phyloP scores from a whole-genome alignment of 2,113 vertebrate species.

The Ciconia maguari region DNA sequence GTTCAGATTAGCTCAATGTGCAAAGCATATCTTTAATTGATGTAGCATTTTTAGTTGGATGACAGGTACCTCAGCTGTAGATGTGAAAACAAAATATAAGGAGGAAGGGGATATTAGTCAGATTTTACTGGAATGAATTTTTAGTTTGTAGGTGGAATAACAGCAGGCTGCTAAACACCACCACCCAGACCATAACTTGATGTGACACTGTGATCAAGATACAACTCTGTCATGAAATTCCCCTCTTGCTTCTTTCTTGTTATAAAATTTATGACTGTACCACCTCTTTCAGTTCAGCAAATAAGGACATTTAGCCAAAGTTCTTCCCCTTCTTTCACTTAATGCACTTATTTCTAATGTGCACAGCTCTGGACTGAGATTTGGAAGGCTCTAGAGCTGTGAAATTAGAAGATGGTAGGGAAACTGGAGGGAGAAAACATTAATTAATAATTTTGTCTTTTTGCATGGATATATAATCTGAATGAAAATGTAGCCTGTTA shows the following conservation, averaged over 20 bases:
- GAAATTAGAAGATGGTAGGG: neutral
- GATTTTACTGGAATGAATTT: neutral
- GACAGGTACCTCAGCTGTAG: neutral
- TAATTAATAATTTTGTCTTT: neutral
- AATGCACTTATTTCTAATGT: neutral
- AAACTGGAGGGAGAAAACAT: neutral
- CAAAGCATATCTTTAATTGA: neutral
- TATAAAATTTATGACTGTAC: neutral
- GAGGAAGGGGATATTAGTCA: neutral
- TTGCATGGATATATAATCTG: neutral
- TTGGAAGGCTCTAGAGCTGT: neutral
- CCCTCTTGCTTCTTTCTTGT: neutral
- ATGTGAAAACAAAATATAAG: neutral
- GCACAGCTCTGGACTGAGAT: neutral
- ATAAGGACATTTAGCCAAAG: neutral
- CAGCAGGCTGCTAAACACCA: neutral
- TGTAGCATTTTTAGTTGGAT: neutral
- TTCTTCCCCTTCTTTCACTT: neutral
- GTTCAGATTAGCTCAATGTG: neutral
- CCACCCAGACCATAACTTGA: neutral
- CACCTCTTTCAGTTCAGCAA: neutral
- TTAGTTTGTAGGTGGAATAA: neutral
- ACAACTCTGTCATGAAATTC: neutral
- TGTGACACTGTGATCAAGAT: neutral
- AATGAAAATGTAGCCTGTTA: neutral